Evolutionary conservation across 1,140 invertebrate species (phyloP).

Genomic region (Lepidostoma basale): DNA sequence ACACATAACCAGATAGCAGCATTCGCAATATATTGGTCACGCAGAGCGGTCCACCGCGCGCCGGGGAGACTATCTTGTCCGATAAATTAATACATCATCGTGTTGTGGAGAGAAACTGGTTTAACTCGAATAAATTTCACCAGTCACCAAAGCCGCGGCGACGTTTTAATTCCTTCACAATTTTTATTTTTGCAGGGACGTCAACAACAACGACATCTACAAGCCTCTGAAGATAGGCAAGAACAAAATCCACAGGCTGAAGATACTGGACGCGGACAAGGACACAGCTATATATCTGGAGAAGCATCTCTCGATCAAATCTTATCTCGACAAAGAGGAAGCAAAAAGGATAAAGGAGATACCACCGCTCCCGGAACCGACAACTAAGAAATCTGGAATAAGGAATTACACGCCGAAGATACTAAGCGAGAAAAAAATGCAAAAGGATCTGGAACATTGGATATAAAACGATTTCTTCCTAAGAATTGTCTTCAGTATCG

Average conservation of each 20-base stretch:
- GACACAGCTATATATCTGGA: conserved; percentile 58
- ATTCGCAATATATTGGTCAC: conserved; percentile 8
- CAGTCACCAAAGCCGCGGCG: not conserved
- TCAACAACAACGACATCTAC: conserved; percentile 61
- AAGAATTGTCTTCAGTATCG: no score
- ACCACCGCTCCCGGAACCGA: conserved; percentile 45
- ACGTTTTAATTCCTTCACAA: not conserved
- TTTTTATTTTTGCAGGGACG: conserved; percentile 48
- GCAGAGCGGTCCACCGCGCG: not conserved
- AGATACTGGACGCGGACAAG: conserved; percentile 52
- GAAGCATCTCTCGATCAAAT: conserved; percentile 66
- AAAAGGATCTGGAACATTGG: conserved; percentile 56
- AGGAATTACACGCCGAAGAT: conserved; percentile 72
- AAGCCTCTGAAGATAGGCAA: conserved; percentile 60
- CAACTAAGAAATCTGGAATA: conserved; percentile 62
- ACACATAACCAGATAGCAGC: not conserved
- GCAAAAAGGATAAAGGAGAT: conserved; percentile 51
- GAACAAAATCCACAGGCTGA: conserved; percentile 58
- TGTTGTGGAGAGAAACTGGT: not conserved
- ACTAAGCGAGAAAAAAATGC: conserved; percentile 57
- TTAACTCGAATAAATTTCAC: no score
- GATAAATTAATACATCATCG: no score
- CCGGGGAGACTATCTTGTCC: not conserved
- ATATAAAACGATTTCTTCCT: no score
- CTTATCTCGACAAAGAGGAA: conserved; percentile 63